phyloP scores from a whole-genome alignment of 1,140 invertebrate genomes.

The Lysiphlebus fabarum region DNA sequence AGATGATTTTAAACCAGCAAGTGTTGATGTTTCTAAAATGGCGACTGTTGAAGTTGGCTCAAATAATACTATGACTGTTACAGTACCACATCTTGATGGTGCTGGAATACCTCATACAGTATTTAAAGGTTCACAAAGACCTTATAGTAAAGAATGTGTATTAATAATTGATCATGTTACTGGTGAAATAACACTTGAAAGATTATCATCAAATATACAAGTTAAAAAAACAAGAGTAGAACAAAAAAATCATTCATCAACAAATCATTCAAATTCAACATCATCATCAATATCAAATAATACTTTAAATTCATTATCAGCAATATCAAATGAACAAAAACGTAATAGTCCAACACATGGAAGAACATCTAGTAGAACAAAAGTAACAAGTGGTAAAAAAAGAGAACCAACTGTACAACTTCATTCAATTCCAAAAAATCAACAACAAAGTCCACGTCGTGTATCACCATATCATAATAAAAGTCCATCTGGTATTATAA shows the following conservation, averaged over 20 bases:
- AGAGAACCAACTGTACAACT: conserved; percentile 55
- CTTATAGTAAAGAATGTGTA: conserved; percentile 91
- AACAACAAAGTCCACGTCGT: conserved; percentile 55
- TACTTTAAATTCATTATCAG: conserved; percentile 33
- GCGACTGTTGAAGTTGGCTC: conserved; percentile 83
- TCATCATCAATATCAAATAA: conserved; percentile 31
- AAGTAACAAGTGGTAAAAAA: conserved; percentile 60
- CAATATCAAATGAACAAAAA: conserved; percentile 49
- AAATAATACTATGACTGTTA: conserved; percentile 87
- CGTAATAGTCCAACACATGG: conserved; percentile 56
- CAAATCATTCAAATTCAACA: not conserved
- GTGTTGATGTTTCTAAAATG: conserved; percentile 87
- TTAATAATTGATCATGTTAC: conserved; percentile 88
- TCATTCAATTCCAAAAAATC: conserved; percentile 42
- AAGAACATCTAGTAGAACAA: conserved; percentile 63
- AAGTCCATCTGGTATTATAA: conserved; percentile 53
- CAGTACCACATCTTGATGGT: conserved; percentile 88
- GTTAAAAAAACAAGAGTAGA: conserved; percentile 81
- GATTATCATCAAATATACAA: conserved; percentile 84
- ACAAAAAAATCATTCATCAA: conserved; percentile 31
- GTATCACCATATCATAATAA: conserved; percentile 56
- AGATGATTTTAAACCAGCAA: conserved; percentile 98
- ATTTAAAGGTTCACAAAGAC: conserved; percentile 88
- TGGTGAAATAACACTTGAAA: conserved; percentile 89
- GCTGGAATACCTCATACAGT: conserved; percentile 85